phyloP scores from a whole-genome alignment of 1,140 invertebrate genomes.

The Orius laevigatus region DNA sequence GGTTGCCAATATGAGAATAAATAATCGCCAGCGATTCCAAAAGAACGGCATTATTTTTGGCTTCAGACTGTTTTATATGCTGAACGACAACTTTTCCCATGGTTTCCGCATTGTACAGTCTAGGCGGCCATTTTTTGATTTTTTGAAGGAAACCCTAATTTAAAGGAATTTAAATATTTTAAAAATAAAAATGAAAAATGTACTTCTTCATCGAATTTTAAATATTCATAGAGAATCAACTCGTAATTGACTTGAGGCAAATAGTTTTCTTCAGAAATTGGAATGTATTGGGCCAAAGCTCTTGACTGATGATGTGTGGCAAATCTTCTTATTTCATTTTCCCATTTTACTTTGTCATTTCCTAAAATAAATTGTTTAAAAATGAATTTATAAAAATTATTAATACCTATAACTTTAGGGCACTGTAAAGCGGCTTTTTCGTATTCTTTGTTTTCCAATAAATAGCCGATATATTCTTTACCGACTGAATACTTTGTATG shows the following conservation, averaged over 20 bases:
- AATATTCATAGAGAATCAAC: constrained; percentile 85
- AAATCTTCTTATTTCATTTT: constrained; percentile 86
- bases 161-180: not conserved
- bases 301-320: constrained; percentile 59
- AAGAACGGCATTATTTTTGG: constrained; percentile 51
- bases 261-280: constrained; percentile 44
- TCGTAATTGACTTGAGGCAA: constrained; percentile 83
- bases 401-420: constrained; percentile 39
- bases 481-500: constrained; percentile 60
- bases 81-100: constrained; percentile 75
- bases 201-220: constrained; percentile 64
- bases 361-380: constrained; percentile 26
- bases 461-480: constrained; percentile 67
- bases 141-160: constrained; percentile 63
- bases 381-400: not conserved
- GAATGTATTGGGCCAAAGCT: constrained; percentile 70
- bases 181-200: constrained; percentile 5
- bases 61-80: constrained; percentile 42
- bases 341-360: constrained; percentile 79
- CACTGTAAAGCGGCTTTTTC: constrained; percentile 77
- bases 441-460: constrained; percentile 53
- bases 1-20: constrained; percentile 78
- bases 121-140: constrained; percentile 74
- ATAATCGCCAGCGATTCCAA: constrained; percentile 80
- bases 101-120: constrained; percentile 70